Evolutionary conservation across 1,140 invertebrate species (phyloP).

Genomic region (Cherax quadricarinatus): DNA sequence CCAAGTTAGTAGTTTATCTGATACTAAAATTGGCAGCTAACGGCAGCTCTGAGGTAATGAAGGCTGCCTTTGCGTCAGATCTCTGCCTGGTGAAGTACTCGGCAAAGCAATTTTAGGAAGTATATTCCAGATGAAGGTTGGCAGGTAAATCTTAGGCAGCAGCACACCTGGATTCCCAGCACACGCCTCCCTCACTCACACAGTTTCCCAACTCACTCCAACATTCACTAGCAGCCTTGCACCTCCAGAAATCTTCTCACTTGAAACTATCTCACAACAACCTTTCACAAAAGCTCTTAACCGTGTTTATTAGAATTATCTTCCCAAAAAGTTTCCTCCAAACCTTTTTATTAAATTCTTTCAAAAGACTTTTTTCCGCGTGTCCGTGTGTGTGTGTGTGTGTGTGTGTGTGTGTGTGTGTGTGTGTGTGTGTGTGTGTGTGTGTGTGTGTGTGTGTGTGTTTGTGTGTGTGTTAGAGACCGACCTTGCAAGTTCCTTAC

Average conservation of each 20-base stretch:
- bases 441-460: not conserved
- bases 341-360: too few species aligned
- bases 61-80: too few species aligned
- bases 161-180: not conserved
- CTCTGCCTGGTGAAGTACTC: too few species aligned
- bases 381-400: not conserved
- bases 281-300: not conserved
- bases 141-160: too few species aligned
- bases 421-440: not conserved
- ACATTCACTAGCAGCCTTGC: not conserved
- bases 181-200: not conserved
- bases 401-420: too few species aligned
- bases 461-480: too few species aligned
- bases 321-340: not conserved
- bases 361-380: too few species aligned
- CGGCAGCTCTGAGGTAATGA: too few species aligned
- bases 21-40: too few species aligned
- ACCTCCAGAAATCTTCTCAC: not conserved
- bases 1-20: too few species aligned
- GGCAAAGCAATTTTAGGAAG: too few species aligned
- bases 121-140: too few species aligned
- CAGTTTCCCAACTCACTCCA: not conserved
- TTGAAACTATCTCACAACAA: not conserved
- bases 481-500: not conserved
- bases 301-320: not conserved